Conservation (phyloP, 2,888 invertebrate species). For the Helicoverpa assulta region DNA sequence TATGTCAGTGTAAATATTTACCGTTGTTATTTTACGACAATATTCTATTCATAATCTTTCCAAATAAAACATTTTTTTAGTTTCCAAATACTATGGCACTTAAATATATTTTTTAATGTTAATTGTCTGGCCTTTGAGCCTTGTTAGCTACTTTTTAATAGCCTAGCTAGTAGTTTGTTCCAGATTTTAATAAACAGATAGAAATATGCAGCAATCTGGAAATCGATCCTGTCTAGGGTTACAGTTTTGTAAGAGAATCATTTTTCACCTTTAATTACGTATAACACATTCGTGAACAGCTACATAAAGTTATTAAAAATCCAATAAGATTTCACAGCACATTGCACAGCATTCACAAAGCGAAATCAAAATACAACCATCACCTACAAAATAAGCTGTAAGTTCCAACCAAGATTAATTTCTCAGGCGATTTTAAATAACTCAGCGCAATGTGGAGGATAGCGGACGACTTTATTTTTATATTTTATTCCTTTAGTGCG, state of each 20-base stretch:
- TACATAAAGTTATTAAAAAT: background rate
- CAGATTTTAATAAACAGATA: no score
- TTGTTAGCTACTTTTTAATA: no score
- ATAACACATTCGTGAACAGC: no score
- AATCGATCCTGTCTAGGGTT: no score
- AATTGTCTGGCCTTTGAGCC: no score
- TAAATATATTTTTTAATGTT: conserved; percentile 21
- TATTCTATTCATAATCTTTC: conserved; percentile 27
- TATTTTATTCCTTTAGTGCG: conserved; percentile 65
- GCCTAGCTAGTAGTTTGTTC: no score
- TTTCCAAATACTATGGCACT: conserved; percentile 21
- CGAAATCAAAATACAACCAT: conserved; percentile 26
- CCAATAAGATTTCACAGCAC: background rate
- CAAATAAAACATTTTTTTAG: conserved; percentile 33
- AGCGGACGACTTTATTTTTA: conserved; percentile 60
- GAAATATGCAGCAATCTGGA: no score
- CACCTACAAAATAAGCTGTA: conserved; percentile 51
- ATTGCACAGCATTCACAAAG: background rate
- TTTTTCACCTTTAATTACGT: background rate
- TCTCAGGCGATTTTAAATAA: conserved; percentile 66
- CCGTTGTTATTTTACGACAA: conserved; percentile 18
- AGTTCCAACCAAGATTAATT: conserved; percentile 54
- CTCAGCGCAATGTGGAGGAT: conserved; percentile 64
- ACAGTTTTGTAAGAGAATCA: no score
- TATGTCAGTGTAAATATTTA: conserved; percentile 53